A percentile compares a stretch with the other conserved stretches of the same genome.
These are phyloP conservation scores for Enoplosus armatus DNA, from an alignment of 2,797 vertebrate species.

Conservation along the genomic window DNA sequence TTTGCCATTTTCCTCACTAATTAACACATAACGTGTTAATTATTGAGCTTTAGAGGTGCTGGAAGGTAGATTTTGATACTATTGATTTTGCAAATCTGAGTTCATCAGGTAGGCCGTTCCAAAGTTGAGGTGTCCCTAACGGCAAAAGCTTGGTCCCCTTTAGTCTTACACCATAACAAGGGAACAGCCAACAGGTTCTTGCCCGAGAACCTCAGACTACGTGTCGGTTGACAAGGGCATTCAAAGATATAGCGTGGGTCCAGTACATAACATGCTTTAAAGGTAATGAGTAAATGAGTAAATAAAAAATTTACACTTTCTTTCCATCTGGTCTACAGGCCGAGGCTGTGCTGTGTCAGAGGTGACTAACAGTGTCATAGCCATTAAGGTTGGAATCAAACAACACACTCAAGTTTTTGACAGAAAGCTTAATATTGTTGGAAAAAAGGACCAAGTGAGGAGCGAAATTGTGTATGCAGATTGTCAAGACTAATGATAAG, in stretches of 20 bases:
- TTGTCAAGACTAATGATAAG: not conserved
- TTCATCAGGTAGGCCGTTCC: no score
- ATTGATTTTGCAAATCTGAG: no score
- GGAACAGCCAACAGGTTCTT: no score
- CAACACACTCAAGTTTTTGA: not conserved
- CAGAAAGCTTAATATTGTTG: not conserved
- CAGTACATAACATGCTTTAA: not conserved
- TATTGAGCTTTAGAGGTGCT: not conserved
- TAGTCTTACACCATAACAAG: no score
- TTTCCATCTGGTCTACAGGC: slow-evolving; percentile 75
- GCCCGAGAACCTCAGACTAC: no score
- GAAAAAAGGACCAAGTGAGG: not conserved
- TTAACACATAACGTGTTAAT: not conserved
- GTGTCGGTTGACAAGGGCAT: slow-evolving; percentile 10
- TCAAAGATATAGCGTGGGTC: not conserved
- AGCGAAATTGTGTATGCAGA: not conserved
- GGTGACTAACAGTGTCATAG: slow-evolving; percentile 79
- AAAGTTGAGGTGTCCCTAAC: no score
- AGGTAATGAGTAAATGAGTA: not conserved
- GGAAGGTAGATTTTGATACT: not conserved
- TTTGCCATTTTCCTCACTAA: no score
- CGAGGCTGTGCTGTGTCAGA: slow-evolving; percentile 77
- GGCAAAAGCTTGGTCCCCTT: no score
- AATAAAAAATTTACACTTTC: slow-evolving; percentile 71
- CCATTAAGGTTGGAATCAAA: slow-evolving; percentile 6